A percentile compares a stretch with the other conserved stretches of the same genome.
phyloP scores from a whole-genome alignment of 2,888 invertebrate species.

The Cantharis rufa region DNA sequence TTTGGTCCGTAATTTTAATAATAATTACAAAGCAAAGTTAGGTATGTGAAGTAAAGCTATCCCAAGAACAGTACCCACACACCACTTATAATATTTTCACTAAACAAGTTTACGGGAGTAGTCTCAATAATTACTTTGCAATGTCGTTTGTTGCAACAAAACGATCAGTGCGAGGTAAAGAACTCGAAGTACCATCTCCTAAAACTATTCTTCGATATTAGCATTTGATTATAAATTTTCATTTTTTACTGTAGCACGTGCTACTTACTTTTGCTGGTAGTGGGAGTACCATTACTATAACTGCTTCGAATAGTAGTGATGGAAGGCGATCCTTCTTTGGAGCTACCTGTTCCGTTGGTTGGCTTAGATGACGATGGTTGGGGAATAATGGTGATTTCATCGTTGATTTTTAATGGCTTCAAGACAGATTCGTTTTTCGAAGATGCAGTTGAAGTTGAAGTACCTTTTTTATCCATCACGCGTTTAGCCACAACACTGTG shows the following conservation, averaged over 20 bases:
- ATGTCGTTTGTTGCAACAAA: conserved; percentile 39
- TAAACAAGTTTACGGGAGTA: conserved; percentile 22
- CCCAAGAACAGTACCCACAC: conserved; percentile 30
- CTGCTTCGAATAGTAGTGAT: conserved; percentile 18
- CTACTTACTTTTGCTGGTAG: conserved; percentile 53
- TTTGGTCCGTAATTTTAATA: conserved; percentile 30
- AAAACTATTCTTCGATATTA: neutral
- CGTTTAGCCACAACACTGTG: conserved; percentile 89
- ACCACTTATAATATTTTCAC: conserved; percentile 34
- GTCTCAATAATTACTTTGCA: conserved; percentile 42
- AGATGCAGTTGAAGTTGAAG: conserved; percentile 44
- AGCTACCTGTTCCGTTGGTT: conserved; percentile 30
- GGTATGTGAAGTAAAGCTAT: conserved; percentile 19
- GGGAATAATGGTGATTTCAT: conserved; percentile 88
- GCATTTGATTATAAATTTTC: neutral
- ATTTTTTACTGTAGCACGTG: neutral
- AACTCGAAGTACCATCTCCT: conserved; percentile 19
- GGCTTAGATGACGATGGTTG: conserved; percentile 66
- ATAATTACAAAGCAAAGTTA: conserved; percentile 10
- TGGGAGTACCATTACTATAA: conserved; percentile 35
- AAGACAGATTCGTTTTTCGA: conserved; percentile 65
- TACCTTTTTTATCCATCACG: conserved; percentile 74
- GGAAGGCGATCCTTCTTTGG: conserved; percentile 27
- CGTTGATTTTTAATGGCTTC: conserved; percentile 84
- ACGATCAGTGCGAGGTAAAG: conserved; percentile 45